phyloP scores from a whole-genome alignment of 2,888 invertebrate genomes.

The Phortica okadai region DNA sequence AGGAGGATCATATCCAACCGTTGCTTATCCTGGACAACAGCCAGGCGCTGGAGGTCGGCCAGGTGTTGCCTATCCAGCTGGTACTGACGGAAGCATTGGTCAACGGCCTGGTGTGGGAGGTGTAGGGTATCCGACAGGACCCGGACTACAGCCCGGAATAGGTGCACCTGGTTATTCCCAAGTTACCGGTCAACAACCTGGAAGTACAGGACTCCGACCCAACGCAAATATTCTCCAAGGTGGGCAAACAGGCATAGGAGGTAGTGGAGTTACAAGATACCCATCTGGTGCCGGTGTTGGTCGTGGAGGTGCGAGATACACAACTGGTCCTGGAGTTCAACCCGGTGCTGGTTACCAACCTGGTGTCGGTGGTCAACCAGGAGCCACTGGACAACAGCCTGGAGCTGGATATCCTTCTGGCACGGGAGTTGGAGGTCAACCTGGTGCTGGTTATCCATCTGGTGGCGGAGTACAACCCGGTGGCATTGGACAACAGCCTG shows the following conservation, averaged over 20 bases:
- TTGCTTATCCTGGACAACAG: conserved; percentile 38
- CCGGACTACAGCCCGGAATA: neutral
- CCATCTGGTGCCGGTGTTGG: conserved; percentile 30
- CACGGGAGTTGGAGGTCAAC: conserved; percentile 24
- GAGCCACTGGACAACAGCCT: conserved; percentile 21
- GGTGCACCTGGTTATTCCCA: neutral
- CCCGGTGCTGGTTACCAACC: conserved; percentile 29
- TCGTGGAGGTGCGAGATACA: conserved; percentile 35
- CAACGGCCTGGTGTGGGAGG: neutral
- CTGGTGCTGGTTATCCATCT: neutral
- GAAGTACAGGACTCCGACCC: conserved; percentile 31
- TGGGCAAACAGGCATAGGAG: neutral
- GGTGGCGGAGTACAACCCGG: conserved; percentile 17
- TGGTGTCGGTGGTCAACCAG: conserved; percentile 41
- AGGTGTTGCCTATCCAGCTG: conserved; percentile 39
- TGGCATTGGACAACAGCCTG: neutral
- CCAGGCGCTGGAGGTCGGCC: conserved; percentile 36
- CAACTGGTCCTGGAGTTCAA: conserved; percentile 35
- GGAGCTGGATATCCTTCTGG: conserved; percentile 21
- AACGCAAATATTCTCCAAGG: conserved; percentile 37
- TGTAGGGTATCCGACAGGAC: neutral
- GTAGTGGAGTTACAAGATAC: too few relatives aligned
- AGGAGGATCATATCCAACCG: conserved; percentile 29
- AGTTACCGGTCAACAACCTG: conserved; percentile 20
- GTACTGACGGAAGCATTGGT: neutral